Conservation (phyloP, 2,113 vertebrate species). For the Cyanoderma ruficeps region DNA sequence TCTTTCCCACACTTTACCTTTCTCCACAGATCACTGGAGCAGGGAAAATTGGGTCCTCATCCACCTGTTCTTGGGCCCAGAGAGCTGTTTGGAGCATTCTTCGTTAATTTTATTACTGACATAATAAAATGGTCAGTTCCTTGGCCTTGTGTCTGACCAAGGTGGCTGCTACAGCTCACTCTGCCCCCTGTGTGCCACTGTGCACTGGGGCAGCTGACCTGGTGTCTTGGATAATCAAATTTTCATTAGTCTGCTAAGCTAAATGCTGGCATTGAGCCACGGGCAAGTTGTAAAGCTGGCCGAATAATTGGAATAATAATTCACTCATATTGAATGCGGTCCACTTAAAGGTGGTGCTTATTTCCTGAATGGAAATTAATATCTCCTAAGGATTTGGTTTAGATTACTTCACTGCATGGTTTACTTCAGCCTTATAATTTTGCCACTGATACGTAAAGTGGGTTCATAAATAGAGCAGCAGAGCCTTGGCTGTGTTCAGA, state of each 20-base stretch:
- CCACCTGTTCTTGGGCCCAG: not conserved
- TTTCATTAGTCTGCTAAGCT: slow-evolving; percentile 24
- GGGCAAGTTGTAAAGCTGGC: not conserved
- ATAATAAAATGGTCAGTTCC: not conserved
- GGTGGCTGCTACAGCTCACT: not conserved
- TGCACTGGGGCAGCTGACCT: not conserved
- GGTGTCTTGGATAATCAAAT: slow-evolving; percentile 4
- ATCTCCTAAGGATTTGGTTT: slow-evolving; percentile 11
- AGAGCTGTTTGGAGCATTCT: not conserved
- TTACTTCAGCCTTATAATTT: slow-evolving; percentile 35
- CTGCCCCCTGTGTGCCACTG: not conserved
- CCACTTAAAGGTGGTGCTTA: slow-evolving; percentile 6
- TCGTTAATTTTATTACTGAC: not conserved
- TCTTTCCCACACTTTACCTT: not conserved
- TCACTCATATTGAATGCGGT: not conserved
- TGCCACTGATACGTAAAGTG: not conserved
- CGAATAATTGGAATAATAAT: slow-evolving; percentile 33
- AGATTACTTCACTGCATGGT: slow-evolving; percentile 26
- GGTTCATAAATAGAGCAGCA: slow-evolving; percentile 13
- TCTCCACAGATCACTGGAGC: not conserved
- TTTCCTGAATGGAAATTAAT: slow-evolving; percentile 49
- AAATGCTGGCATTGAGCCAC: slow-evolving; percentile 10
- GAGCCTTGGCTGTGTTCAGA: not conserved
- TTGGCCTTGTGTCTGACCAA: not conserved
- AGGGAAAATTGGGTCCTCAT: not conserved